Base-by-base conservation (phyloP, 2,888 invertebrate species). In the Drosophila anceps region DNA sequence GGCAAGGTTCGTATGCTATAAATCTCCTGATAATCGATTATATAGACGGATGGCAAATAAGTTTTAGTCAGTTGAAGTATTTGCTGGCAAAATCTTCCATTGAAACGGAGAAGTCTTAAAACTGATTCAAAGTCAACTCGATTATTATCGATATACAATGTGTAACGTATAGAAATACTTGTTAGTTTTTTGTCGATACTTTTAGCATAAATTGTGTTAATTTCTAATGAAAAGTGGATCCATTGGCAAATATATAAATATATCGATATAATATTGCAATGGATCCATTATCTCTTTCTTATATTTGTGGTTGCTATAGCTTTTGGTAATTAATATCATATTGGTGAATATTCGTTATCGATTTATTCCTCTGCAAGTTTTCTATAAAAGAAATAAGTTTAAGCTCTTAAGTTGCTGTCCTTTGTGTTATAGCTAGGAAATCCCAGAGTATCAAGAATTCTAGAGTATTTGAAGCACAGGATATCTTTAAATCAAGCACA, bases 401-500 rank as follows among this genome's bases (percentile, higher is more conserved):
- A 18, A 31, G 4, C 12, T 6, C 4, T 31, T 12, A 3, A 31
- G 12, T 1, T 1, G 7, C 27, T 29, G 10, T 1, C 12, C 1
- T 18, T 31, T 18, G 7, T 18, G 4, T 18, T 10, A 27, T 10
- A 10, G 2, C 15, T 15, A 13, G n/a, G 1, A 48, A 29, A 18
- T 1, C 12, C 20, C 2, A 12, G 43, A 41, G 18, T 18, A 9
- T 10, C 29, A 15, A 35, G 15, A 53, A 15, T 35, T 53, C 24
- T 24, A 15, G 20, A 51, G 33, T 35, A 35, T 35, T 15, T 31
- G 1, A 53, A 35, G 8, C 2, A 13, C 43, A n/a, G 64, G 59
- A 60, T 44, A 35, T 54, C 37, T 43, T 8, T 10, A n/a, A 44
- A 46, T 24, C 39, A 43, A 44, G 12, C 50, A 58, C 31, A 50